Conservation (phyloP, 2,888 invertebrate species). For the Ommatoiulus sabulosus region DNA sequence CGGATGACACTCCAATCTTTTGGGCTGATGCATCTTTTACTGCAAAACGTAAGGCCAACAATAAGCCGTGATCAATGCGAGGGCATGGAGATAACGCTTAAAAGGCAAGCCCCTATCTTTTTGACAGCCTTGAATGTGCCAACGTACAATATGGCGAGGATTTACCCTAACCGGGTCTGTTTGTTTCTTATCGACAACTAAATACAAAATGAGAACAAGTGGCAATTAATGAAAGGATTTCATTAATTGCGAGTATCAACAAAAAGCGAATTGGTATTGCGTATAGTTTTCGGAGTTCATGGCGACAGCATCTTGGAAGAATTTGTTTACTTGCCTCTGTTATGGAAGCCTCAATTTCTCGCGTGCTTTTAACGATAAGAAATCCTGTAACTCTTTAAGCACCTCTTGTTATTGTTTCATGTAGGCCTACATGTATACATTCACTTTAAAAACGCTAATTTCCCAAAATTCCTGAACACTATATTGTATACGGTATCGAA, state of each 20-base stretch:
- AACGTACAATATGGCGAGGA: background rate
- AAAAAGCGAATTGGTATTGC: background rate
- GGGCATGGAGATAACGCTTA: constrained; percentile 8
- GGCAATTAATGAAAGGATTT: background rate
- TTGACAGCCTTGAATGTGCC: constrained; percentile 5
- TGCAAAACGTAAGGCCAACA: background rate
- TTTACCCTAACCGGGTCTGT: background rate
- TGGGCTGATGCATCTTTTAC: constrained; percentile 29
- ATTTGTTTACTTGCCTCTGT: no score
- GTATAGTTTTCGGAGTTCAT: no score
- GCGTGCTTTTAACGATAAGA: no score
- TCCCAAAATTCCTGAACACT: no score
- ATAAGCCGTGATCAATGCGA: constrained; percentile 26
- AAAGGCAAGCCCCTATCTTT: constrained; percentile 6
- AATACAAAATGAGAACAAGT: constrained; percentile 1
- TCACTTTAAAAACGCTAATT: no score
- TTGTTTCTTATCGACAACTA: background rate
- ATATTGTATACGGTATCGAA: no score
- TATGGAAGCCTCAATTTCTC: no score
- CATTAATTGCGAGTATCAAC: background rate
- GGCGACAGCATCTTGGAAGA: no score
- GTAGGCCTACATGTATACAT: no score
- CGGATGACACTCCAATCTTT: constrained; percentile 18
- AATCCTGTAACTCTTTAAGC: no score
- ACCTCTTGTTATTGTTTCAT: no score